Conservation (phyloP, 2,888 invertebrate species). For the Erebia palarica region DNA sequence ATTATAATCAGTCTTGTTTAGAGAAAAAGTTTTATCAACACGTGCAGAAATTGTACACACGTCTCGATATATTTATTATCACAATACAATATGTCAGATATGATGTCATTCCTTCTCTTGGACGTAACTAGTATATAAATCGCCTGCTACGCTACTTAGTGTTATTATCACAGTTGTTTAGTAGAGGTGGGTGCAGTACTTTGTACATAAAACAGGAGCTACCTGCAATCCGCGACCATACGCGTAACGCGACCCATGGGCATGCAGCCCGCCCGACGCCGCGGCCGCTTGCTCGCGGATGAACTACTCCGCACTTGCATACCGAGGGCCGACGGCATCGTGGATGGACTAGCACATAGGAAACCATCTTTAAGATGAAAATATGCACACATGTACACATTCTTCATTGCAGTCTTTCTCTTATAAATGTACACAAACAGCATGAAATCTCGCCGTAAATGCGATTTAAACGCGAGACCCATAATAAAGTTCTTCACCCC, state of each 20-base stretch:
- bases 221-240: constrained; percentile 69
- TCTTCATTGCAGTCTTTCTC: constrained; percentile 77
- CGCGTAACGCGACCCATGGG: constrained; percentile 65
- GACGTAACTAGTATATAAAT: constrained; percentile 82
- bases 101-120: constrained; percentile 83
- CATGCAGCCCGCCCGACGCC: constrained; percentile 34
- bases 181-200: constrained; percentile 83
- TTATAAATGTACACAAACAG: constrained; percentile 78
- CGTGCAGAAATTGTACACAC: constrained; percentile 61
- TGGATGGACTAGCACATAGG: constrained; percentile 62
- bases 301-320: constrained; percentile 16
- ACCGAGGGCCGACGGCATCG: constrained; percentile 51
- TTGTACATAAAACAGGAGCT: constrained; percentile 81
- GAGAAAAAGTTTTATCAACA: constrained; percentile 79
- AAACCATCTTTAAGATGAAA: constrained; percentile 75
- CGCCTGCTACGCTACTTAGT: constrained; percentile 83
- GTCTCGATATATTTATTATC: constrained; percentile 70
- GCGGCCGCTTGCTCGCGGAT: not conserved
- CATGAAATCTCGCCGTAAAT: constrained; percentile 66
- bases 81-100: constrained; percentile 83
- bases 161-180: constrained; percentile 84
- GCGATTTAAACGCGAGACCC: constrained; percentile 63
- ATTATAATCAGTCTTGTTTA: constrained; percentile 84
- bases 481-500: constrained; percentile 76
- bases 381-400: constrained; percentile 73